Evolutionary conservation across 2,797 vertebrate species (phyloP), one percentile per base, ranked within the genome.

Genomic region (Catostomus latipinnis): DNA sequence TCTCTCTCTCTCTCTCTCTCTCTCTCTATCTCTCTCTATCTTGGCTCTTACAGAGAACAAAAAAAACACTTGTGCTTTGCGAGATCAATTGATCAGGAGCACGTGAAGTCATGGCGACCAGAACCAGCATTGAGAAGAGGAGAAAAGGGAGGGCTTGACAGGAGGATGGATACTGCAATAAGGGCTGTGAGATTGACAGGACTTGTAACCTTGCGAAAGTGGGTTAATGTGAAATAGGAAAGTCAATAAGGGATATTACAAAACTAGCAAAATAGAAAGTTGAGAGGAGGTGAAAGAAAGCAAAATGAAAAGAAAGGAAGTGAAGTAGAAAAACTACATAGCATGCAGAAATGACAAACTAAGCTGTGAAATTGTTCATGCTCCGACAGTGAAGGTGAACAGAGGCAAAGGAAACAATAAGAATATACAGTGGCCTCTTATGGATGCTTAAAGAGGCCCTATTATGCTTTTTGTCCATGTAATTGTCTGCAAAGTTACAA

Each of bases 161-260:
- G 34, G 34, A 3, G 34, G n/a, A 67, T 9, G n/a, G 45, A 69
- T 13, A 65, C 45, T 34, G 34, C 34, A 45, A 65, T 78, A 71
- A 58, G 34, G 16, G 52, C 22, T 12, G 5, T n/a, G 65, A 43
- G 16, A 46, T 12, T 48, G n/a, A 56, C n/a, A 66, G 6, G 49
- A 65, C 60, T 74, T 65, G 12, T 68, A 82, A 75, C 53, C 7
- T 50, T 67, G 50, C 58, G 6, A 57, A 71, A 50, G n/a, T 82
- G 61, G 84, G 69, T 81, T 83, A 65, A 76, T 45, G 80, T 43
- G 75, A 86, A 76, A 71, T 60, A 80, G 76, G 48, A 69, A 63
- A 80, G 70, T 63, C 82, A 71, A 76, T 13, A 83, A 70, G 80
- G 80, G 81, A 84, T 62, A 52, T 10, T 5, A 73, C 10, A 6